These are phyloP conservation scores for Eumerus sabulonum DNA, from an alignment of 2,888 invertebrate genomes.

Conservation along the genomic window DNA sequence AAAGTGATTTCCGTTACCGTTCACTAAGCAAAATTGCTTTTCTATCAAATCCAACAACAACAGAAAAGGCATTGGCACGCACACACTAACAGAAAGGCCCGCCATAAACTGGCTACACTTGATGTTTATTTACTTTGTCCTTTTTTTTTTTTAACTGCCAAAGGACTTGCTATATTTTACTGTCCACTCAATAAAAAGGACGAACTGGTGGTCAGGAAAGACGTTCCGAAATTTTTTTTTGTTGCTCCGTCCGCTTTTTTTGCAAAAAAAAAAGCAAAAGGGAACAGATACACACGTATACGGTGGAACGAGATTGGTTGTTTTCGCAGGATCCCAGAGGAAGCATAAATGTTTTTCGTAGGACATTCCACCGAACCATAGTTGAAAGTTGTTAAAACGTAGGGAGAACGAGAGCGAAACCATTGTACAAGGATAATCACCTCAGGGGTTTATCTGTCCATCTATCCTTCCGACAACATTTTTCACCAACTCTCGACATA, in stretches of 20 bases:
- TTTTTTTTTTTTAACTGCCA: constrained; percentile 44
- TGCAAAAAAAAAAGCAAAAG: constrained; percentile 24
- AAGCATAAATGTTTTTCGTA: constrained; percentile 63
- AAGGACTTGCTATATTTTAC: constrained; percentile 61
- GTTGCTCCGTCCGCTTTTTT: constrained; percentile 14
- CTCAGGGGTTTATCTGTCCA: constrained; percentile 51
- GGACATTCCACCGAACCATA: constrained; percentile 57
- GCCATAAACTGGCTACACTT: constrained; percentile 3
- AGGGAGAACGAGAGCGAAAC: constrained; percentile 48
- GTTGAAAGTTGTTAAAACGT: constrained; percentile 63
- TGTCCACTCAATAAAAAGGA: constrained; percentile 47
- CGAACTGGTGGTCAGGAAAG: constrained; percentile 34
- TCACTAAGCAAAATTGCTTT: constrained; percentile 60
- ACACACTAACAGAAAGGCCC: background rate
- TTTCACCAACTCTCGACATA: constrained; percentile 39
- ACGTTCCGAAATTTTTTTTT: constrained; percentile 6
- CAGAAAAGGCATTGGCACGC: constrained; percentile 30
- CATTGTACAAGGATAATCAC: constrained; percentile 61
- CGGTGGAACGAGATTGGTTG: constrained; percentile 38
- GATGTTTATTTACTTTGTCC: constrained; percentile 31
- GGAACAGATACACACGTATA: constrained; percentile 52
- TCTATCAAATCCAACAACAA: constrained; percentile 65
- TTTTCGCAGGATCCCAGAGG: constrained; percentile 57
- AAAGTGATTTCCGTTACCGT: constrained; percentile 64
- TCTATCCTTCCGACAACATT: constrained; percentile 50